Conservation (phyloP, 1,140 invertebrate genomes). For the Caenorhabditis inopinata region DNA sequence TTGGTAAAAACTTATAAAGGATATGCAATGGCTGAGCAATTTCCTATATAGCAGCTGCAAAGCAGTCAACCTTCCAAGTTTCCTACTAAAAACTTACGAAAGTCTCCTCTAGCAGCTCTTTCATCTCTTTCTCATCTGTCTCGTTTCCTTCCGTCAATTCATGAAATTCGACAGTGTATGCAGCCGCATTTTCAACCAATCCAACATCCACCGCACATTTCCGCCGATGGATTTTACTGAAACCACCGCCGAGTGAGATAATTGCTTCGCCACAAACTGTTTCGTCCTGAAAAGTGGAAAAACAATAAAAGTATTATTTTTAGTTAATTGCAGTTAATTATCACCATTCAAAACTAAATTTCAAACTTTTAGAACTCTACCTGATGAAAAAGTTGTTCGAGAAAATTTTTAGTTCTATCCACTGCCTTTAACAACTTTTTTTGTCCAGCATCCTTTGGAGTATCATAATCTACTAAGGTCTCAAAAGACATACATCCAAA, state of each 20-base stretch:
- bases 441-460: slow-evolving; percentile 29
- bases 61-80: not conserved
- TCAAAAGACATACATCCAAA: slow-evolving; percentile 41
- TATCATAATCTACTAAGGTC: slow-evolving; percentile 46
- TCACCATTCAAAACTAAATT: not conserved
- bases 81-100: slow-evolving; percentile 30
- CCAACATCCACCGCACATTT: slow-evolving; percentile 49
- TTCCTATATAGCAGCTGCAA: not conserved
- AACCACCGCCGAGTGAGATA: slow-evolving; percentile 45
- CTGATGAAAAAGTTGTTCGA: slow-evolving; percentile 32
- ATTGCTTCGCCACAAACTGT: not conserved
- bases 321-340: not conserved
- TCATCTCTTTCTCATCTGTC: slow-evolving; percentile 28
- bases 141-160: slow-evolving; percentile 11
- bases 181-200: not conserved
- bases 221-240: slow-evolving; percentile 38
- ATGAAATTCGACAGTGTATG: slow-evolving; percentile 36
- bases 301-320: not conserved
- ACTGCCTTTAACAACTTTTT: slow-evolving; percentile 45
- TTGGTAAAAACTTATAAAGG: not conserved
- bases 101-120: slow-evolving; percentile 30
- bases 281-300: not conserved
- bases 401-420: slow-evolving; percentile 38
- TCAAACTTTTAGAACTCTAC: not conserved
- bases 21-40: no score